A percentile compares a stretch with the other conserved stretches of the same genome.
phyloP scores from a whole-genome alignment of 2,888 invertebrate species.

The Oscheius sp. region DNA sequence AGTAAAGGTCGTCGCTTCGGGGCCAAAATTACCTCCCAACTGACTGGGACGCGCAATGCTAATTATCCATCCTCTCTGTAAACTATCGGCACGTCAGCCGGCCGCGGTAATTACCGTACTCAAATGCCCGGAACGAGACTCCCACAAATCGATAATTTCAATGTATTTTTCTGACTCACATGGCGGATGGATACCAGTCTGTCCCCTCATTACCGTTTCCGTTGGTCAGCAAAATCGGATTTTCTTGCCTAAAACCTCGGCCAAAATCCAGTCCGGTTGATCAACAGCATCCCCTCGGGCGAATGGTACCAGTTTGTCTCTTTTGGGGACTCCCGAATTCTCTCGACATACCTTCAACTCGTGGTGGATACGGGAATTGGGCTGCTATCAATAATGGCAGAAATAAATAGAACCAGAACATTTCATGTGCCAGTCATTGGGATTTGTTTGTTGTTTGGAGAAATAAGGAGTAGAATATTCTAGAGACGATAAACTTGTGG shows the following conservation, averaged over 20 bases:
- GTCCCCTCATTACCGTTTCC: not conserved
- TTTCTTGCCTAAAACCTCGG: not conserved
- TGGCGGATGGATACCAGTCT: constrained; percentile 5
- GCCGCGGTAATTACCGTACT: constrained; percentile 32
- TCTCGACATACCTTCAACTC: constrained; percentile 18
- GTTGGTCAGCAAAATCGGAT: constrained; percentile 9
- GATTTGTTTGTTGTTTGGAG: not conserved
- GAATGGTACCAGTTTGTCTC: not conserved
- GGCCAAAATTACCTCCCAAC: not conserved
- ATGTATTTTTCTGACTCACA: not conserved
- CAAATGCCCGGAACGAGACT: constrained; percentile 23
- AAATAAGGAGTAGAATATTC: too few relatives aligned
- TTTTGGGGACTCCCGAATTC: not conserved
- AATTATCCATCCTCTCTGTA: constrained; percentile 13
- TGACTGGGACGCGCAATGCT: constrained; percentile 9
- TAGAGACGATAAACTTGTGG: too few relatives aligned
- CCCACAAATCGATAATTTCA: too few relatives aligned
- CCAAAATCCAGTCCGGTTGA: constrained; percentile 1
- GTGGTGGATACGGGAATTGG: constrained; percentile 21
- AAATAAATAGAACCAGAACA: constrained; percentile 16
- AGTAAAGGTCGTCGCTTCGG: not conserved
- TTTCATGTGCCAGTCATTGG: not conserved
- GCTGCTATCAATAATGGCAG: constrained; percentile 14
- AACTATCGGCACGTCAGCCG: constrained; percentile 25
- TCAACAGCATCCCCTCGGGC: not conserved